Evolutionary conservation across 2,888 invertebrate genomes (phyloP).

Genomic region (Ametastegia equiseti): DNA sequence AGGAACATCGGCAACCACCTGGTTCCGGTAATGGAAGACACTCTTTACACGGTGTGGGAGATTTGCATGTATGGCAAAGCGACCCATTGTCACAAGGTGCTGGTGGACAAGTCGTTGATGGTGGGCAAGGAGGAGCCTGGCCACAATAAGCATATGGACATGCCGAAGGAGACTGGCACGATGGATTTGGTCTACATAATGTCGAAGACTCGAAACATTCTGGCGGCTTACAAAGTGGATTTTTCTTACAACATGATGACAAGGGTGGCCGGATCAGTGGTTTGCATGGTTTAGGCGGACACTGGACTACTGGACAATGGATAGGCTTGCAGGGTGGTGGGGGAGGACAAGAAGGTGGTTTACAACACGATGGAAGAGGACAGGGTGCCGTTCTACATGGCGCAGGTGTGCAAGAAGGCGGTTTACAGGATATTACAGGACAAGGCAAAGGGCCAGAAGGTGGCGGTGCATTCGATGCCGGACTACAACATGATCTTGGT

Average conservation of each 20-base stretch:
- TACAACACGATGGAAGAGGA: constrained; percentile 38
- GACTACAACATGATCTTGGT: constrained; percentile 22
- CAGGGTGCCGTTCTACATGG: not conserved
- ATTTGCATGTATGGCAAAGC: constrained; percentile 23
- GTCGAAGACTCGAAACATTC: constrained; percentile 10
- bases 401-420: not conserved
- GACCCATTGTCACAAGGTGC: constrained; percentile 35
- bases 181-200: not conserved
- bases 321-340: constrained; percentile 20
- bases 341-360: constrained; percentile 35
- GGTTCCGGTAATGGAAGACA: constrained; percentile 42
- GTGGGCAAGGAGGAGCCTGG: not conserved
- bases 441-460: constrained; percentile 33
- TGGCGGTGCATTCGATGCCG: not conserved
- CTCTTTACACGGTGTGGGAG: constrained; percentile 47
- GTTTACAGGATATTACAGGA: not conserved
- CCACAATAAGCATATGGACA: constrained; percentile 22
- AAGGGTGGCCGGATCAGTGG: not conserved
- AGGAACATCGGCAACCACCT: constrained; percentile 57
- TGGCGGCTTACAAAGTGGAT: constrained; percentile 52
- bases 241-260: constrained; percentile 25
- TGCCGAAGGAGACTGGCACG: constrained; percentile 1
- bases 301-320: not conserved
- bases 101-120: not conserved
- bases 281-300: constrained; percentile 11